phyloP scores from a whole-genome alignment of 2,113 vertebrate species.

The Pipra filicauda region DNA sequence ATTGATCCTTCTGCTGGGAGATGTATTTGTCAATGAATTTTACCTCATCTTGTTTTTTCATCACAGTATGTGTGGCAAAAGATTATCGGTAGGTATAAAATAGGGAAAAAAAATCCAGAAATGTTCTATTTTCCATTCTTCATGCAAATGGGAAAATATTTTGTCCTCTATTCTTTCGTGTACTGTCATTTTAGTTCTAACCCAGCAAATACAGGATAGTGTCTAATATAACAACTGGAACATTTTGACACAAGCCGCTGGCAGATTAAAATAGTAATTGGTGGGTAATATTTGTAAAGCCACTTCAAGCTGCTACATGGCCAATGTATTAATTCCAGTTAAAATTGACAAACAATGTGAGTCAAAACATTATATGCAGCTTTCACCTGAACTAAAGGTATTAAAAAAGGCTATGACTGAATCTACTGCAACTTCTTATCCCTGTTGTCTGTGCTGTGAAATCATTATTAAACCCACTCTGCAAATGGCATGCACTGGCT shows the following conservation, averaged over 20 bases:
- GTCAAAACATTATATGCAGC: neutral
- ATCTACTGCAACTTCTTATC: neutral
- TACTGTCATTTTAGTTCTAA: neutral
- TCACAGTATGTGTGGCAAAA: neutral
- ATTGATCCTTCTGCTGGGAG: neutral
- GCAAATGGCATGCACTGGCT: neutral
- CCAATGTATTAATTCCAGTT: neutral
- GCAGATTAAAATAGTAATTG: neutral
- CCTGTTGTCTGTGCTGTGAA: neutral
- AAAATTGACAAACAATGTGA: neutral
- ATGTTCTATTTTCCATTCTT: neutral
- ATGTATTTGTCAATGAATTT: neutral
- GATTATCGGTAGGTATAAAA: neutral
- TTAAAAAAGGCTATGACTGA: neutral
- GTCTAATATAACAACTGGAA: neutral
- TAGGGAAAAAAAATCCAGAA: neutral
- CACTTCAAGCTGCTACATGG: neutral
- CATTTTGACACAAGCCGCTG: neutral
- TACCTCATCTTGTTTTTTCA: neutral
- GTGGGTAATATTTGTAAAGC: neutral
- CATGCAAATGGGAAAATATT: neutral
- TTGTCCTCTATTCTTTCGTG: neutral
- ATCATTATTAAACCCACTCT: neutral
- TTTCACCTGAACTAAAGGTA: neutral
- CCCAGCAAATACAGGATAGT: neutral